Conservation (phyloP, 2,797 vertebrate genomes). For the Lacerta agilis region DNA sequence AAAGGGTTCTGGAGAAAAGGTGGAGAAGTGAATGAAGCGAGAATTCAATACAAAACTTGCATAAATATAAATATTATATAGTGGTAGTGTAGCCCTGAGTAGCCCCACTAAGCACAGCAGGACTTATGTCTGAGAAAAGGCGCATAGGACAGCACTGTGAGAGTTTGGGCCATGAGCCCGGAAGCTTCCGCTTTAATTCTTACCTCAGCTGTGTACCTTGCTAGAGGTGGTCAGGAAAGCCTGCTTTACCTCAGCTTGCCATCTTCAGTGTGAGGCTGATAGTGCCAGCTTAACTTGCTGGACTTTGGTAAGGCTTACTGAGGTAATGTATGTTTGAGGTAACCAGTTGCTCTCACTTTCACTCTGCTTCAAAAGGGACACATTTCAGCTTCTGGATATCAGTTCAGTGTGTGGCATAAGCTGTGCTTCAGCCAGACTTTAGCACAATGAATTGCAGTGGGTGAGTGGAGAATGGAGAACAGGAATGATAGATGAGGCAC, state of each 20-base stretch:
- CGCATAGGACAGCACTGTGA: not conserved
- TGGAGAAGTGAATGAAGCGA: no score
- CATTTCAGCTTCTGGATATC: not conserved
- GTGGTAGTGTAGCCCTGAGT: not conserved
- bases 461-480: not conserved
- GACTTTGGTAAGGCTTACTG: not conserved
- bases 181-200: not conserved
- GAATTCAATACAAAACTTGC: not conserved
- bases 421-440: not conserved
- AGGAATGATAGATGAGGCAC: not conserved
- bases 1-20: no score
- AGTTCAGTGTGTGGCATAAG: not conserved
- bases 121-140: not conserved
- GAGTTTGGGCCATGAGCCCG: not conserved
- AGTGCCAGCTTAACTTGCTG: not conserved
- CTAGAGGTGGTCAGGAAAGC: not conserved
- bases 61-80: not conserved
- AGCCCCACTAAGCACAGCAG: not conserved
- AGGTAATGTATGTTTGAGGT: not conserved
- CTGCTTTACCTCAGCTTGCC: not conserved
- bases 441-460: not conserved
- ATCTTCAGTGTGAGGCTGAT: not conserved
- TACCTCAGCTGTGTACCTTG: not conserved
- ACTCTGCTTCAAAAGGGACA: not conserved
- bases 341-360: slow-evolving; percentile 1